Conservation (phyloP, 2,113 vertebrate genomes). For the Nematolebias whitei region DNA sequence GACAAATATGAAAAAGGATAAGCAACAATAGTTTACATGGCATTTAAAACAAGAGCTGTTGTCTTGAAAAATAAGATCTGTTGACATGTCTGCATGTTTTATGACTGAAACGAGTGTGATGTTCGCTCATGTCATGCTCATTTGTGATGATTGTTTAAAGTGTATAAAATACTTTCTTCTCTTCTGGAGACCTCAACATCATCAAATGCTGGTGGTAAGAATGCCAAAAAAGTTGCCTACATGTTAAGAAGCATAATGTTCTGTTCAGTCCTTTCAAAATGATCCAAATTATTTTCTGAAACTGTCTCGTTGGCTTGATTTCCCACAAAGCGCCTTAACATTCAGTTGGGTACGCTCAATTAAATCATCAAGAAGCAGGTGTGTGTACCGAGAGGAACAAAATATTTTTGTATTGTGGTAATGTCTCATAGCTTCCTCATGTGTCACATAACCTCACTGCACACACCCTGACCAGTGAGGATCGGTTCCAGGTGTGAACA, state of each 20-base stretch:
- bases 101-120: neutral
- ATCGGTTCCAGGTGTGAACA: conserved; percentile 42
- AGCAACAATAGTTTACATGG: neutral
- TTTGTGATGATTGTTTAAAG: too few species aligned
- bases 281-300: neutral
- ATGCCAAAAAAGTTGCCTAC: neutral
- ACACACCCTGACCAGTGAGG: conserved; percentile 50
- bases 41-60: neutral
- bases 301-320: conserved; percentile 1
- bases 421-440: conserved; percentile 37
- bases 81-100: neutral
- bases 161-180: too few species aligned
- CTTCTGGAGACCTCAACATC: too few species aligned
- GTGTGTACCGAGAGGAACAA: conserved; percentile 47
- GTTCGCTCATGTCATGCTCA: too few species aligned
- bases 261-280: neutral
- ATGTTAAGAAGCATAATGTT: neutral
- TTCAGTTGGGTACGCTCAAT: neutral
- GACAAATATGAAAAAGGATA: neutral
- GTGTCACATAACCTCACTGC: conserved; percentile 22
- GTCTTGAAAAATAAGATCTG: neutral
- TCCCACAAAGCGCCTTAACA: neutral
- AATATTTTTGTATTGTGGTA: conserved; percentile 27
- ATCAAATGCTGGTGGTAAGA: neutral
- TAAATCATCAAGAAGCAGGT: conserved; percentile 41